Base-by-base conservation (phyloP, 2,888 invertebrate genomes). In the Conops quadrifasciatus region DNA sequence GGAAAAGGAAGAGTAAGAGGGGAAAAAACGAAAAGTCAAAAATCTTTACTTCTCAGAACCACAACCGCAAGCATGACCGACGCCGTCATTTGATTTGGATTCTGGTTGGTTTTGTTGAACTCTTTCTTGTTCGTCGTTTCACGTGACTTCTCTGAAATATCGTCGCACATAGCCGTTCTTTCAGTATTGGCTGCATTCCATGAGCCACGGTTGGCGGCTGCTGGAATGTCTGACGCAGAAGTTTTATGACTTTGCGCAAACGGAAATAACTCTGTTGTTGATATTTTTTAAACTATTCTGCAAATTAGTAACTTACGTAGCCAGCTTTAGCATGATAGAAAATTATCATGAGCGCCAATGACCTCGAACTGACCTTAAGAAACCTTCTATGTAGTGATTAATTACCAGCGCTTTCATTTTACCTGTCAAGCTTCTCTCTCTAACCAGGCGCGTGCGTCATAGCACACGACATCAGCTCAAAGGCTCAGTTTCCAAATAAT, bases 211-310 rank as follows among this genome's bases (percentile, higher is more conserved):
- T n/a, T n/a, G n/a, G 9, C 36, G 36, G 9, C 36, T 36, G 36
- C 53, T 3, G 24, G 9, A 21, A 13, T 56, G 53, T 19, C 53
- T 21, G 21, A 56, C 53, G 24, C 24, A 24, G 53, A 19, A 56
- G 19, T 56, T 56, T 3, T 21, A 24, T 56, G 53, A 11, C 1
- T 49, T 24, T 36, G 36, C 36, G n/a, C 2, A 7, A 49, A 49
- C 49, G 49, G 49, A 49, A 49, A 49, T 49, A 49, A 49, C 49
- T 49, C 5, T 13, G 49, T 49, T 49, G 49, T 49, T 49, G 49
- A 19, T 49, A 19, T 49, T 15, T n/a, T 4, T 4, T 49, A 49
- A 49, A 13, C 15, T 19, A 49, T 1, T 1, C 19, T 19, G n/a
- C 13, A 49, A 49, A 49, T 49, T 49, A 49, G 15, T 45, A 9